These are phyloP conservation scores for Trochalopteron elliotii DNA, from an alignment of 2,113 vertebrate species.

Conservation along the genomic window DNA sequence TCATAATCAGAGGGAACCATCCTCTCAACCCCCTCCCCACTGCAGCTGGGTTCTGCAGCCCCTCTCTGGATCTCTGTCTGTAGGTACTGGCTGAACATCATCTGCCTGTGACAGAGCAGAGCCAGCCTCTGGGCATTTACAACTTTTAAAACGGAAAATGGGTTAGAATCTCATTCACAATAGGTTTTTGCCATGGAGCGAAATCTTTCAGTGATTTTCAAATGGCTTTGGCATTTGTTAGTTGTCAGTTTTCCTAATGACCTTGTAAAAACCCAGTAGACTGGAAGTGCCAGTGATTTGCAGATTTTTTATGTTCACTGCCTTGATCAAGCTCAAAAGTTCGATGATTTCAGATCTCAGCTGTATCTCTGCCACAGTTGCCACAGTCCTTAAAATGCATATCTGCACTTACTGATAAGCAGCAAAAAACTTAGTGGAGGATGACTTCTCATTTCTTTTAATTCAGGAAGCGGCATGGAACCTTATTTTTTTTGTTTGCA, in stretches of 20 bases:
- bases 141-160: not conserved
- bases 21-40: not conserved
- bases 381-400: not conserved
- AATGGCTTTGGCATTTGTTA: not conserved
- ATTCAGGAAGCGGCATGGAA: not conserved
- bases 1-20: not conserved
- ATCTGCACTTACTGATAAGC: not conserved
- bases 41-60: not conserved
- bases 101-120: not conserved
- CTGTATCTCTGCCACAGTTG: not conserved
- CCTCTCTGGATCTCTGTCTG: accelerated
- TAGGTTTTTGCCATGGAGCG: not conserved
- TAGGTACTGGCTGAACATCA: not conserved
- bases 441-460: not conserved
- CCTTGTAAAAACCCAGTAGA: not conserved
- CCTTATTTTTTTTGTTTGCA: not conserved
- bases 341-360: not conserved
- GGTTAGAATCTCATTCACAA: not conserved
- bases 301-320: not conserved
- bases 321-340: not conserved
- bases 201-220: not conserved
- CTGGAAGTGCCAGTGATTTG: not conserved
- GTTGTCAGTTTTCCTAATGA: not conserved
- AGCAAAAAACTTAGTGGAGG: not conserved
- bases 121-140: accelerated